A percentile compares a stretch with the other conserved stretches of the same genome.
These are phyloP conservation scores for Chanos chanos DNA, from an alignment of 2,797 vertebrate species.

Conservation along the genomic window DNA sequence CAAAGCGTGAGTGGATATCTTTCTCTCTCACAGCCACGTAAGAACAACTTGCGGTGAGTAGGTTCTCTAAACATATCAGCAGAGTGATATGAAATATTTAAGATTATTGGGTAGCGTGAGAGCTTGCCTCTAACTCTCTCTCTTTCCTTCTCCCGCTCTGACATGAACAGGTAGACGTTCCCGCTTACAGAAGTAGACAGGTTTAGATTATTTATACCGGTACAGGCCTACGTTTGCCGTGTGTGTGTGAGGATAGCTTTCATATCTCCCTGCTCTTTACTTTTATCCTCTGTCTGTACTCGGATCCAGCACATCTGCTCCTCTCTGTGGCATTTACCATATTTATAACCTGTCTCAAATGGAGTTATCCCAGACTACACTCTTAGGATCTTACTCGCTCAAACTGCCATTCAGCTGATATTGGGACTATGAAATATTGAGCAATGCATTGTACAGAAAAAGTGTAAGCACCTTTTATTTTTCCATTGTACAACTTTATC, in stretches of 20 bases:
- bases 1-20: constrained; percentile 64
- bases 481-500: no score
- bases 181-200: constrained; percentile 51
- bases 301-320: no score
- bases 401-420: no score
- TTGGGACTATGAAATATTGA: no score
- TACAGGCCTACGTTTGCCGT: constrained; percentile 21
- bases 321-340: no score
- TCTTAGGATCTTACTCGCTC: no score
- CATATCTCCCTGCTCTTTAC: no score
- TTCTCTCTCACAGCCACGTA: constrained; percentile 27
- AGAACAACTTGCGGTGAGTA: constrained; percentile 43
- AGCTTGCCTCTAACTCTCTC: constrained; percentile 41
- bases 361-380: no score
- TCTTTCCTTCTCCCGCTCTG: constrained; percentile 47
- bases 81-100: constrained; percentile 79
- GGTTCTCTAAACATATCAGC: constrained; percentile 71
- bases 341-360: no score
- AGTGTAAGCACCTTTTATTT: no score
- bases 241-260: neutral
- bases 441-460: no score
- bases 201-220: constrained; percentile 70
- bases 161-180: constrained; percentile 49
- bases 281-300: no score
- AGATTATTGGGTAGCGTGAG: constrained; percentile 68